Conservation (phyloP, 2,113 vertebrate genomes). For the Ondatra zibethicus region DNA sequence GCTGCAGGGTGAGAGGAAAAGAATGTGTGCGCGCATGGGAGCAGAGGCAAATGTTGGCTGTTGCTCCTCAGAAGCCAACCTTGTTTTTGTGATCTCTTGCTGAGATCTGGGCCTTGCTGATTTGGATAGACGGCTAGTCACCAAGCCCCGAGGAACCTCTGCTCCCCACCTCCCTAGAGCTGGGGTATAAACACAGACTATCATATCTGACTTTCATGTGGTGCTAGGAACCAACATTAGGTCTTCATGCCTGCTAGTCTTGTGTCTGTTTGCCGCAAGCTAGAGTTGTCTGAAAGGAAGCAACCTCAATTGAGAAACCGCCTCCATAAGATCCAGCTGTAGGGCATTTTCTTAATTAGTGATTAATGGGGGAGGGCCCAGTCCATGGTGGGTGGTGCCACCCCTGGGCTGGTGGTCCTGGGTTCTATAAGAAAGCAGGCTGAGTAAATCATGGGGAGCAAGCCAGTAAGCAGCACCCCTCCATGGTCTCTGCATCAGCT, state of each 20-base stretch:
- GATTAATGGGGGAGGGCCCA: not conserved
- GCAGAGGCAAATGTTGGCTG: not conserved
- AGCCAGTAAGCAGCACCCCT: not conserved
- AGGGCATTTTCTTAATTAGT: not conserved
- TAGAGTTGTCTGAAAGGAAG: not conserved
- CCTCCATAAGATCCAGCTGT: not conserved
- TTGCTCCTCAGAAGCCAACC: not conserved
- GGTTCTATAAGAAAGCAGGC: not conserved
- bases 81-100: not conserved
- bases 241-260: not conserved
- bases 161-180: not conserved
- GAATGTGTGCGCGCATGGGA: not conserved
- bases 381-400: not conserved
- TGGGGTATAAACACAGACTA: not conserved
- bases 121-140: not conserved
- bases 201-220: not conserved
- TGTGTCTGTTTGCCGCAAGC: not conserved
- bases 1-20: not conserved
- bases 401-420: not conserved
- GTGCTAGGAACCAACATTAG: not conserved
- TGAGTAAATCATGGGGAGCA: not conserved
- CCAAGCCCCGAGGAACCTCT: not conserved
- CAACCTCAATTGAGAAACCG: not conserved
- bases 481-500: not conserved
- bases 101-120: not conserved